These are phyloP conservation scores for Nibea albiflora DNA, from an alignment of 2,113 vertebrate species.

Conservation along the genomic window DNA sequence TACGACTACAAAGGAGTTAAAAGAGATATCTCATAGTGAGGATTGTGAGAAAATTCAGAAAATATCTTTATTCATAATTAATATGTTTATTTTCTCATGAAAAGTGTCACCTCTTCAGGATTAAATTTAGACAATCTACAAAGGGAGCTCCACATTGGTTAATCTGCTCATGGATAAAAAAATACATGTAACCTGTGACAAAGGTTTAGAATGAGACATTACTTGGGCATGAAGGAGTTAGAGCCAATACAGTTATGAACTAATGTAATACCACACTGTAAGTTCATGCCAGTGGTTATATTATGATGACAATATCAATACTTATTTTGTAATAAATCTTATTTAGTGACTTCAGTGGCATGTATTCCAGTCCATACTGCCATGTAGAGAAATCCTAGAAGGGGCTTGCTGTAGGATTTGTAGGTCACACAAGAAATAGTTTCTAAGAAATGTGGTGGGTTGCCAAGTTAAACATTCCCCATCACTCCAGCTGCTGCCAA, in stretches of 20 bases:
- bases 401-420: neutral
- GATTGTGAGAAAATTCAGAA: neutral
- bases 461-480: slow-evolving; percentile 40
- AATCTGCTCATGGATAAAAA: no score
- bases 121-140: no score
- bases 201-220: neutral
- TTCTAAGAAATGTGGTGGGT: neutral
- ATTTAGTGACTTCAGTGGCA: neutral
- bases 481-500: slow-evolving; percentile 27
- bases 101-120: neutral
- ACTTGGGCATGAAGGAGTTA: neutral
- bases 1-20: neutral
- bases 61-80: neutral
- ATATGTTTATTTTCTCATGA: neutral
- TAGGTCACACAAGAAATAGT: neutral
- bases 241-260: neutral
- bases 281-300: neutral
- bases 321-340: neutral
- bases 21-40: slow-evolving; percentile 27
- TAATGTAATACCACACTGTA: neutral
- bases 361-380: neutral
- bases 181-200: no score
- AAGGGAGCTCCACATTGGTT: no score
- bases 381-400: neutral
- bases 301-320: neutral